phyloP scores from a whole-genome alignment of 2,888 invertebrate species.

The Eilema depressum region DNA sequence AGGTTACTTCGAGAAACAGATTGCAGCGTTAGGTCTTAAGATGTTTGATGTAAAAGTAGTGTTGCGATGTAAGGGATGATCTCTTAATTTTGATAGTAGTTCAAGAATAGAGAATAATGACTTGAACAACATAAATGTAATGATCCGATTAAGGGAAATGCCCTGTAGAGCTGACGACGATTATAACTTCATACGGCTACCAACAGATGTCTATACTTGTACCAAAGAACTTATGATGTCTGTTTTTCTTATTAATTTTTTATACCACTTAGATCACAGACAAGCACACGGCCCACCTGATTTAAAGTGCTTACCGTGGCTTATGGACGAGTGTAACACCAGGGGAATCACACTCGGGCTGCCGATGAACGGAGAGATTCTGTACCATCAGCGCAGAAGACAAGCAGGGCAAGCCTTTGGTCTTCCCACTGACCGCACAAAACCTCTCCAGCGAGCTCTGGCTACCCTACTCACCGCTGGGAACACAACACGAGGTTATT shows the following conservation, averaged over 20 bases:
- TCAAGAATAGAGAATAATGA: not conserved
- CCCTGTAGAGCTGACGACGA: not conserved
- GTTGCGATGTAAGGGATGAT: not conserved
- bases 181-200: not conserved
- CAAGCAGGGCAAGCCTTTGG: too few species aligned
- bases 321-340: too few species aligned
- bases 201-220: constrained; percentile 10
- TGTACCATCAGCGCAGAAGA: too few species aligned
- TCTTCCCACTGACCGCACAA: too few species aligned
- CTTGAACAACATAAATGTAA: not conserved
- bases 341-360: too few species aligned
- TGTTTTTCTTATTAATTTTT: not conserved
- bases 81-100: not conserved
- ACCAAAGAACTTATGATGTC: not conserved
- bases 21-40: not conserved
- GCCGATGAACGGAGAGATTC: too few species aligned
- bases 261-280: too few species aligned
- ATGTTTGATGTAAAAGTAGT: not conserved
- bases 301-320: too few species aligned
- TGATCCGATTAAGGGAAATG: not conserved
- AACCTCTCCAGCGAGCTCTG: too few species aligned
- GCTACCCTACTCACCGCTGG: too few species aligned
- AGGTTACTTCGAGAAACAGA: not conserved
- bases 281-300: too few species aligned
- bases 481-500: too few species aligned